Conservation (phyloP, 2,888 invertebrate genomes). For the Danaus chrysippus region DNA sequence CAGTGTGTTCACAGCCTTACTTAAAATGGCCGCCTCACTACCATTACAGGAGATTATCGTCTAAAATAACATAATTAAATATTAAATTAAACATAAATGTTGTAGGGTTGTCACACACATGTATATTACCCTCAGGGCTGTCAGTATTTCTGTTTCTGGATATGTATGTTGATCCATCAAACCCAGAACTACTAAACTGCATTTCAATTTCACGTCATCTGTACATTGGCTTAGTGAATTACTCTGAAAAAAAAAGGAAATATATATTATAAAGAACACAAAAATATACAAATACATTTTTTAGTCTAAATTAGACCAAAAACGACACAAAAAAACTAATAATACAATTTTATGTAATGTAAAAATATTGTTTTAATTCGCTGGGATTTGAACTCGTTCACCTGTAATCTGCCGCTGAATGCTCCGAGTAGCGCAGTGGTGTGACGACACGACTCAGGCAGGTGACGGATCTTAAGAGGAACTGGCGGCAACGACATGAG, state of each 20-base stretch:
- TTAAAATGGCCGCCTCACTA: slow-evolving; percentile 37
- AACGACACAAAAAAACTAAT: too few species aligned
- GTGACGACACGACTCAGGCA: too few species aligned
- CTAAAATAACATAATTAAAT: slow-evolving; percentile 35
- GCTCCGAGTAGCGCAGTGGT: slow-evolving; percentile 4
- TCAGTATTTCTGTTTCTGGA: slow-evolving; percentile 22
- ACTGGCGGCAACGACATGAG: too few species aligned
- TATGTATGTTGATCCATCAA: slow-evolving; percentile 11
- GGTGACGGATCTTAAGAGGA: too few species aligned
- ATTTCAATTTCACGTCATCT: slow-evolving; percentile 38
- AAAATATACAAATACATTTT: too few species aligned
- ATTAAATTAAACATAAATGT: too few species aligned
- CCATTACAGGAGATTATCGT: slow-evolving; percentile 44
- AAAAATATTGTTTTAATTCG: too few species aligned
- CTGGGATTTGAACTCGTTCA: too few species aligned
- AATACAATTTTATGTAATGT: too few species aligned
- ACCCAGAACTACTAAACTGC: slow-evolving; percentile 32
- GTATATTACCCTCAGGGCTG: slow-evolving; percentile 37
- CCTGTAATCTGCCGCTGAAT: not conserved
- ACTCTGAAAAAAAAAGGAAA: slow-evolving; percentile 27
- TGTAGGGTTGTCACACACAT: too few species aligned
- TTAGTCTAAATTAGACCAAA: too few species aligned
- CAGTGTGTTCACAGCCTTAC: slow-evolving; percentile 38
- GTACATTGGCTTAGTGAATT: slow-evolving; percentile 34
- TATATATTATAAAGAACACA: too few species aligned